A percentile compares a stretch with the other conserved stretches of the same genome.
These are phyloP conservation scores for Epinephelus lanceolatus DNA, from an alignment of 2,113 vertebrate species.

Conservation along the genomic window DNA sequence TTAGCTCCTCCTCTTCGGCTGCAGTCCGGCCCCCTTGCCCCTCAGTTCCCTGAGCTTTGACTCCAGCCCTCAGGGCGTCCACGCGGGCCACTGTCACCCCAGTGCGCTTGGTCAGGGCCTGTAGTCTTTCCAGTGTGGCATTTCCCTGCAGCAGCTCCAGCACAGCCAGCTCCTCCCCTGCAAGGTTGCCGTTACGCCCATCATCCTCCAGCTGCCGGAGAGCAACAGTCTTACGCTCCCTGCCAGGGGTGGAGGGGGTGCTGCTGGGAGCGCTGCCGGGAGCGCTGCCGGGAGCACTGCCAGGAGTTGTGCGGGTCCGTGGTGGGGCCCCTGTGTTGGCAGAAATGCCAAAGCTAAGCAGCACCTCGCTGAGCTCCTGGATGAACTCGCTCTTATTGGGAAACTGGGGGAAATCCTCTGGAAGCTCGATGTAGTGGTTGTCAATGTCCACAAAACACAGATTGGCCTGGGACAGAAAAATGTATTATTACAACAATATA, in stretches of 20 bases:
- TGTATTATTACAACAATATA: not conserved
- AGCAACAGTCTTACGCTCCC: constrained; percentile 85
- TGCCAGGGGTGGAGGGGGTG: constrained; percentile 79
- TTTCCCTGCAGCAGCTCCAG: constrained; percentile 91
- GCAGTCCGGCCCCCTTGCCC: constrained; percentile 62
- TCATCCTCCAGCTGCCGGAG: constrained; percentile 89
- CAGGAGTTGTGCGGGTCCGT: constrained; percentile 81
- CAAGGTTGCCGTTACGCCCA: constrained; percentile 90
- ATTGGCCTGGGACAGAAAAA: constrained; percentile 87
- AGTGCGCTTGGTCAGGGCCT: constrained; percentile 89
- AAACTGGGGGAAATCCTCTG: constrained; percentile 94
- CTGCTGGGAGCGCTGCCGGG: constrained; percentile 33
- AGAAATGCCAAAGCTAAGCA: constrained; percentile 87
- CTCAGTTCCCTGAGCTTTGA: constrained; percentile 69
- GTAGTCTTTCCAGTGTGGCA: constrained; percentile 89
- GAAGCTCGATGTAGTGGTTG: constrained; percentile 92
- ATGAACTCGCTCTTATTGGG: constrained; percentile 92
- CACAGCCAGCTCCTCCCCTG: constrained; percentile 83
- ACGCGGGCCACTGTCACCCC: constrained; percentile 88
- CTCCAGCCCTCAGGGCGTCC: constrained; percentile 77
- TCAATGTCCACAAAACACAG: constrained; percentile 95
- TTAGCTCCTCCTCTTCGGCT: constrained; percentile 88
- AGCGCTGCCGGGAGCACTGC: constrained; percentile 63
- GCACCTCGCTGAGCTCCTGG: constrained; percentile 91
- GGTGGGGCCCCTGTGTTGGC: constrained; percentile 82